Evolutionary conservation across 2,888 invertebrate species (phyloP), one percentile per base, ranked within the genome.

Genomic region (Tachina fera): DNA sequence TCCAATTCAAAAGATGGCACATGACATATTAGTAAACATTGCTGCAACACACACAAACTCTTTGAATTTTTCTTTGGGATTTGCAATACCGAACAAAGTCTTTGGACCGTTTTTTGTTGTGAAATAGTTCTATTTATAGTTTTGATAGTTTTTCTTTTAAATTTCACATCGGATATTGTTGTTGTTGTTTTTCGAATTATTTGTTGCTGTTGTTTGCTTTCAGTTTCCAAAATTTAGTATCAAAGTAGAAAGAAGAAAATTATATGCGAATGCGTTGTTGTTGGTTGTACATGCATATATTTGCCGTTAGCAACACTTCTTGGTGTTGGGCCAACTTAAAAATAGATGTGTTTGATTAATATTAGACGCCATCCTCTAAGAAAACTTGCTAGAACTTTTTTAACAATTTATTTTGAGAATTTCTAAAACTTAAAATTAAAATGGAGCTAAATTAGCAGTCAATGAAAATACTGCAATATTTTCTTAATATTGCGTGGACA

Each of bases 361-460:
- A 53, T 75, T 76, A 82, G 75, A 82, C 81, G 81, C 81, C 80
- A 76, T 75, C 22, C 9, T 68, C 45, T 22, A 58, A 19, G n/a
- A 58, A 43, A 49, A 60, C 10, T 5, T 16, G 16, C 43, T 3
- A 61, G 41, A 43, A 43, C 61, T 61, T 61, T 43, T 43, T 47
- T 16, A 9, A 41, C 8, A 39, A 41, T n/a, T 47, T 31, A 56
- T 19, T n/a, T 51, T 39, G 22, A 53, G 61, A 45, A 70, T 72
- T 80, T 72, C 47, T 22, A 58, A n/a, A 74, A 72, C 47, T 72
- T 14, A 22, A 70, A 60, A 68, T 53, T 49, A 58, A 58, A 43
- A 47, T 53, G 49, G 49, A 49, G 58, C 43, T 67, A 51, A 74
- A 71, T 58, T 43, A 9, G 53, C 39, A 63, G 14, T 16, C 31